phyloP scores from a whole-genome alignment of 2,888 invertebrate genomes.

The Lochmaea crataegi region DNA sequence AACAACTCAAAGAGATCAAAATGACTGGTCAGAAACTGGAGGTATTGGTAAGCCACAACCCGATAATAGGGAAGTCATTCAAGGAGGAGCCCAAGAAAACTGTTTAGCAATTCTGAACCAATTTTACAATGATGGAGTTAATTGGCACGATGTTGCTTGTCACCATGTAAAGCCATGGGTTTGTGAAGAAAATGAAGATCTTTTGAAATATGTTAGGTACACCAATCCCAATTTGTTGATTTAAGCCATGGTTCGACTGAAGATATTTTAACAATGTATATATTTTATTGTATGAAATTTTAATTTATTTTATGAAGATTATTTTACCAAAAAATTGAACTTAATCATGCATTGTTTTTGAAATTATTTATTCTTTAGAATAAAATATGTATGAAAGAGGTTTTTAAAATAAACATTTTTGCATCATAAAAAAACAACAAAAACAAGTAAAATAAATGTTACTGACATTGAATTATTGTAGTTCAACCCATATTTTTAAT shows the following conservation, averaged over 20 bases:
- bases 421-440: neutral
- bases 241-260: slow-evolving; percentile 63
- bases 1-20: slow-evolving; percentile 82
- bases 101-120: slow-evolving; percentile 88
- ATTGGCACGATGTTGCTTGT: slow-evolving; percentile 93
- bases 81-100: slow-evolving; percentile 84
- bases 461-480: neutral
- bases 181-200: slow-evolving; percentile 88
- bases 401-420: neutral
- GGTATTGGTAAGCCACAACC: slow-evolving; percentile 89
- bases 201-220: slow-evolving; percentile 79
- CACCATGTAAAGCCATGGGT: slow-evolving; percentile 90
- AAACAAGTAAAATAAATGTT: neutral
- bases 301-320: neutral
- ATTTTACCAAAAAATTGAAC: neutral
- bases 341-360: too few relatives aligned
- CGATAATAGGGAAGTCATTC: slow-evolving; percentile 84
- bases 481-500: neutral
- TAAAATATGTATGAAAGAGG: too few relatives aligned
- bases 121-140: slow-evolving; percentile 91
- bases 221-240: slow-evolving; percentile 81
- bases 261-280: neutral
- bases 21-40: slow-evolving; percentile 89
- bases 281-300: neutral
- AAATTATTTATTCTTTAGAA: too few relatives aligned